Evolutionary conservation across 2,888 invertebrate genomes (phyloP), one percentile per base, ranked within the genome.

Genomic region (Clunio marinus): DNA sequence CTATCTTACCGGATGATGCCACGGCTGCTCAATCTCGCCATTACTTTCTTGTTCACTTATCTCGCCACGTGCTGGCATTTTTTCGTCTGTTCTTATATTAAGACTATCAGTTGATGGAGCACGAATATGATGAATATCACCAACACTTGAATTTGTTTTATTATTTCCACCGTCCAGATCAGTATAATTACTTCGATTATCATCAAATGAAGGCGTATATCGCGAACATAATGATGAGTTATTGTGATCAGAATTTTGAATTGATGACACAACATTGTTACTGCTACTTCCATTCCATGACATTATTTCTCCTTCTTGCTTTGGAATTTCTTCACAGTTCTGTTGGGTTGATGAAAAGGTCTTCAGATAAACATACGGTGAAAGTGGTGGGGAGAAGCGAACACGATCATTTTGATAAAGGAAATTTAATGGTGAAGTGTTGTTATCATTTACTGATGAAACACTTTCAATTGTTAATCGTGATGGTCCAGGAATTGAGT

Each of bases 1-100:
- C 17, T 69, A 70, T 71, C 81, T 81, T 78, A 90, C 86, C 81
- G 88, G 77, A 72, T 79, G 78, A 71, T 85, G 87, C 84, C 90
- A 89, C 1, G 88, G 85, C 72, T 78, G 78, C 72, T 91, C 91
- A 75, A 88, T 88, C 72, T 88, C 88, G 10, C 90, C 91, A 74
- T 90, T 88, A 78, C 91, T 91, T 76, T 92, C 93, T 76, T 91
- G 92, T 15, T 91, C 92, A 13, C 91, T 91, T 46, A 93, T 83
- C 78, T 93, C 93, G 1, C 92, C 92, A 70, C 90, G 84, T 0
- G 92, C 88, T 37, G 93, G 92, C 91, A 93, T 92, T 71, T 87
- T 86, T 77, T 93, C 93, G 74, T 93, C 91, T 0, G 92, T 87
- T 72, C 89, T 84, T 73, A 93, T 91, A 75, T 91, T 88, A 58